A percentile compares a stretch with the other conserved stretches of the same genome.
phyloP scores from a whole-genome alignment of 92 coral and sea anemone species.

The Paragorgia papillata region DNA sequence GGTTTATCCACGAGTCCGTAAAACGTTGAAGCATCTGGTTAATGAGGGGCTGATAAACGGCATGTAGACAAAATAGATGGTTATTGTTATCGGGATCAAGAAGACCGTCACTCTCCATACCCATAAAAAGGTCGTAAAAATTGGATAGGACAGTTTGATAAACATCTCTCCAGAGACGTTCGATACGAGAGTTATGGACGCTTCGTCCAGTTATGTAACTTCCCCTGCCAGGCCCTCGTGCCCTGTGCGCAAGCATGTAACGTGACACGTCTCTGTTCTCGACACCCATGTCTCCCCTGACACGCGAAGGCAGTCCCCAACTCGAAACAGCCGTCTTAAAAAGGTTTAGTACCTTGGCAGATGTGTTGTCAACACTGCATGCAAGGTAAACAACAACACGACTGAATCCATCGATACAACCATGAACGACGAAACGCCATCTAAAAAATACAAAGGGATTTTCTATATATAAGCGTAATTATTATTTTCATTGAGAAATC shows the following conservation, averaged over 20 bases:
- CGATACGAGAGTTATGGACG: no score
- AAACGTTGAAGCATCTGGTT: conserved; percentile 37
- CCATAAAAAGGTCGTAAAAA: conserved; percentile 45
- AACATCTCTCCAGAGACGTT: no score
- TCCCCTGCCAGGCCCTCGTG: conserved; percentile 58
- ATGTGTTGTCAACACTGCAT: conserved; percentile 46
- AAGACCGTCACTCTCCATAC: conserved; percentile 11
- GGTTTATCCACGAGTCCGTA: conserved; percentile 45
- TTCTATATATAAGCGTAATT: no score
- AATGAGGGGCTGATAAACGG: conserved; percentile 33
- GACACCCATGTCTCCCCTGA: conserved; percentile 66
- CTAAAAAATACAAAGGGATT: conserved; percentile 15
- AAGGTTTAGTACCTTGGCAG: conserved; percentile 47
- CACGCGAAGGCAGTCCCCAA: conserved; percentile 66
- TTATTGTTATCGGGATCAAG: conserved; percentile 44
- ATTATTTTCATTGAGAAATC: no score
- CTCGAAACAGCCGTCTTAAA: conserved; percentile 33
- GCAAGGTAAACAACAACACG: conserved; percentile 49
- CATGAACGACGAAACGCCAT: conserved; percentile 57
- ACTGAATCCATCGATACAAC: conserved; percentile 64
- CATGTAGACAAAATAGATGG: no score
- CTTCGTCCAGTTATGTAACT: no score
- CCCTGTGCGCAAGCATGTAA: conserved; percentile 45
- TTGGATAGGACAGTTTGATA: no score
- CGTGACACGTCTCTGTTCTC: conserved; percentile 58